A percentile compares a stretch with the other conserved stretches of the same genome.
phyloP scores from a whole-genome alignment of 2,113 vertebrate species.

The Reinhardtius hippoglossoides region DNA sequence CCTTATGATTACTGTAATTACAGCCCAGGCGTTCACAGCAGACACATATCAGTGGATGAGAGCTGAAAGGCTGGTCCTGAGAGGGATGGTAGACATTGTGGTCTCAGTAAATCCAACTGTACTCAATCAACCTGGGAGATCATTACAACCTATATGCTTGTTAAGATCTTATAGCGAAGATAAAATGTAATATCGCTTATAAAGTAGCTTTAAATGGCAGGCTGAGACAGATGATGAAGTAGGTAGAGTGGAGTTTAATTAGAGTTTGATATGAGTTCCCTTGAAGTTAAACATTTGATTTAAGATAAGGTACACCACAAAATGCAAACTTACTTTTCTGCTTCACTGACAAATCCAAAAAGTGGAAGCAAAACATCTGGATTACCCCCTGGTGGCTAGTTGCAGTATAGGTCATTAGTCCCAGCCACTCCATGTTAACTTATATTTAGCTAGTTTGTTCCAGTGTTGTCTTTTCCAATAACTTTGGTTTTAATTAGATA shows the following conservation, averaged over 20 bases:
- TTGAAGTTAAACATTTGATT: not conserved
- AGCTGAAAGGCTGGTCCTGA: constrained; percentile 43
- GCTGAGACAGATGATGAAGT: not conserved
- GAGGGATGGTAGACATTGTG: constrained; percentile 33
- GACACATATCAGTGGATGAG: constrained; percentile 34
- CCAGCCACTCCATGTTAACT: not conserved
- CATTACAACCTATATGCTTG: constrained; percentile 44
- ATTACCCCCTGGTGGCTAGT: not conserved
- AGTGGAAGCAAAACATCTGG: not conserved
- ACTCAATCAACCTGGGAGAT: constrained; percentile 22
- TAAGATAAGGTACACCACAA: not conserved
- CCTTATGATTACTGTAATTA: constrained; percentile 69
- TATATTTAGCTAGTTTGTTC: too few species aligned
- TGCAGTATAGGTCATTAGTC: not conserved
- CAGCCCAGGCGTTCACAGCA: constrained; percentile 43
- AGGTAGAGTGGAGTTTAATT: not conserved
- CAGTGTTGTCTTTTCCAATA: too few species aligned
- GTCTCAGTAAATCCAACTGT: constrained; percentile 40
- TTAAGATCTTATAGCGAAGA: constrained; percentile 17
- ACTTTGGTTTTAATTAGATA: not conserved
- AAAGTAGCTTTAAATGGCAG: constrained; percentile 17
- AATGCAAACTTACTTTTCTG: not conserved
- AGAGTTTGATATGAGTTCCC: not conserved
- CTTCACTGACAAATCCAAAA: not conserved
- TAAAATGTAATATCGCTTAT: constrained; percentile 35